These are phyloP conservation scores for Emydocephalus ijimae DNA, from an alignment of 2,113 vertebrate species.

Conservation along the genomic window DNA sequence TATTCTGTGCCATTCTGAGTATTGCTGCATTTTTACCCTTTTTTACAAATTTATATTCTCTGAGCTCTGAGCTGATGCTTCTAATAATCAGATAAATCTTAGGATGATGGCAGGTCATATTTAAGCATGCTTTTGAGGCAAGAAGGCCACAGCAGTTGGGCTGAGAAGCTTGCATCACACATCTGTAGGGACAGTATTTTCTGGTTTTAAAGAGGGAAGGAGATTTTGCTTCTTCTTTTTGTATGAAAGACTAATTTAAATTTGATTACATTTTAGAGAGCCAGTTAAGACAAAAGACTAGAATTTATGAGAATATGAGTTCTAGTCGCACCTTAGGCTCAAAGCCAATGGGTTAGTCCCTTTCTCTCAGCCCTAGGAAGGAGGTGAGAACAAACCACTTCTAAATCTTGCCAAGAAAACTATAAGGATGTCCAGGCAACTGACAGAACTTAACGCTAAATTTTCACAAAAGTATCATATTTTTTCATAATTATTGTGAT, in stretches of 20 bases:
- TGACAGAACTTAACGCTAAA: not conserved
- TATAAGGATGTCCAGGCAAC: not conserved
- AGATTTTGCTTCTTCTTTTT: not conserved
- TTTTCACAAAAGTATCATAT: not conserved
- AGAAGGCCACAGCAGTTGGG: not conserved
- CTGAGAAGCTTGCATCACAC: not conserved
- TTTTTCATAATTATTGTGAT: not conserved
- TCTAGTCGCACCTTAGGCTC: not conserved
- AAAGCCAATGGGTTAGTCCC: not conserved
- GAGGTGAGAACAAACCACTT: not conserved
- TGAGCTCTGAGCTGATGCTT: not conserved
- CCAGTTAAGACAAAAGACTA: not conserved
- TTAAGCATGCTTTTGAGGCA: not conserved
- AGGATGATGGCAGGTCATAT: not conserved
- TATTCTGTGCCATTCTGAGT: constrained; percentile 36
- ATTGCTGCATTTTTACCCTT: constrained; percentile 53
- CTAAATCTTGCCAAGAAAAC: not conserved
- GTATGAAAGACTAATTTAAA: not conserved
- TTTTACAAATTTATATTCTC: constrained; percentile 9
- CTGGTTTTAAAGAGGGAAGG: not conserved
- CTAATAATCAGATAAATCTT: not conserved
- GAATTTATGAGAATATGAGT: not conserved
- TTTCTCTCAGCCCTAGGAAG: not conserved
- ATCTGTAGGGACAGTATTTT: not conserved
- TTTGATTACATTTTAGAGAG: not conserved